Conservation (phyloP, 2,113 vertebrate species). For the Dolichallabes microphthalmus region DNA sequence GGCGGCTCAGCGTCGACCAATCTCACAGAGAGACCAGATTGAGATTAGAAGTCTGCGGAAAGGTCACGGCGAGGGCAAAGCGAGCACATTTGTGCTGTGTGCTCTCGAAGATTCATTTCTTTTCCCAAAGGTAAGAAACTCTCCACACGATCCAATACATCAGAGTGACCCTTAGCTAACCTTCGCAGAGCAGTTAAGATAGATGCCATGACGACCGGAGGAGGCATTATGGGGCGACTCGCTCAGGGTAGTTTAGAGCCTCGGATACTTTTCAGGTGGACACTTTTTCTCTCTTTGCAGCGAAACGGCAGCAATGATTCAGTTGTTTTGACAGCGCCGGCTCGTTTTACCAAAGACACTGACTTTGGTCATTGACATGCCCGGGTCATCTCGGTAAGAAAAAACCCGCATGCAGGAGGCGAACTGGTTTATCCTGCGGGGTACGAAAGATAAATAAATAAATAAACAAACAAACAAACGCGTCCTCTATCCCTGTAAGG, state of each 20-base stretch:
- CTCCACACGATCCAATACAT: conserved; percentile 37
- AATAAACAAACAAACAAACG: background rate
- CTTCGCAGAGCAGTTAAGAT: conserved; percentile 33
- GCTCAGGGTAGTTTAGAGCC: conserved; percentile 2
- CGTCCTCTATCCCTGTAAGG: conserved; percentile 34
- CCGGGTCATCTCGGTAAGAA: conserved; percentile 1
- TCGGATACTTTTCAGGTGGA: conserved; percentile 36
- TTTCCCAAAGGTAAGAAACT: conserved; percentile 28
- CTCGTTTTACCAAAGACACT: conserved; percentile 20
- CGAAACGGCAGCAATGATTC: conserved; percentile 39
- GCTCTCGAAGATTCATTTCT: conserved; percentile 47
- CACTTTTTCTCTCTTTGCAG: conserved; percentile 7
- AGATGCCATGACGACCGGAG: conserved; percentile 22
- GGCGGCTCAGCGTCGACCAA: conserved; percentile 58
- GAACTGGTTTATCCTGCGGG: background rate
- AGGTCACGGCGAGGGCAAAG: conserved; percentile 53
- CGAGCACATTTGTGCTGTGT: conserved; percentile 55
- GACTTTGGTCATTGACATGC: background rate
- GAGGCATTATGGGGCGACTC: conserved; percentile 24
- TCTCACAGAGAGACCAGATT: conserved; percentile 55
- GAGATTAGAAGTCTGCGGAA: conserved; percentile 64
- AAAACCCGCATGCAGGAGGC: background rate
- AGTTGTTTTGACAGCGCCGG: conserved; percentile 28
- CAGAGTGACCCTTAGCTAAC: conserved; percentile 36
- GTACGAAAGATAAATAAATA: background rate